A percentile compares a stretch with the other conserved stretches of the same genome.
Evolutionary conservation across 1,140 invertebrate species (phyloP).

Genomic region (Zaprionus taronus): DNA sequence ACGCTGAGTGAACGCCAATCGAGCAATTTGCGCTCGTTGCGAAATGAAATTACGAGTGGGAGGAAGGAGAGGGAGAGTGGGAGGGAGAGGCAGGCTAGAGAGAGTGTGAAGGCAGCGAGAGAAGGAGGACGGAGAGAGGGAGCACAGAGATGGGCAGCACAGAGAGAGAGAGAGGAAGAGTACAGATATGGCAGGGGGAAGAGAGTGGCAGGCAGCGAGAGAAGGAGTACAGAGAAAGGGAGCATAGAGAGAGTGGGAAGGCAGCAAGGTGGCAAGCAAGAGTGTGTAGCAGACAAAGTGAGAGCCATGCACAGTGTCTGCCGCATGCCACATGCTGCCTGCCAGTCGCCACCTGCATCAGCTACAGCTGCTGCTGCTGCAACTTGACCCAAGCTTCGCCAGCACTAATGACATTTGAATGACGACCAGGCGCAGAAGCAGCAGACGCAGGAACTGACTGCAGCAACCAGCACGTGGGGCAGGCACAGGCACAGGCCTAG

Average conservation of each 20-base stretch:
- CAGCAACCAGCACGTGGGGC: neutral
- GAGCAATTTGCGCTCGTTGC: conserved; percentile 54
- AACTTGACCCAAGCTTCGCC: conserved; percentile 19
- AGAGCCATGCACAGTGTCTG: neutral
- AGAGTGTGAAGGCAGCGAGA: too few species aligned
- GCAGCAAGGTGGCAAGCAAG: neutral
- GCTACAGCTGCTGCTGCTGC: conserved; percentile 1
- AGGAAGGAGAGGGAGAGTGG: neutral
- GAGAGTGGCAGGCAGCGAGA: too few species aligned
- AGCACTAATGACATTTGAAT: conserved; percentile 77
- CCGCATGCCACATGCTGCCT: conserved; percentile 19
- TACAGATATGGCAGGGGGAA: too few species aligned
- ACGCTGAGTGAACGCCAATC: conserved; percentile 45
- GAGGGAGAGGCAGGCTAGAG: too few species aligned
- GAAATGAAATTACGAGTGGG: conserved; percentile 62
- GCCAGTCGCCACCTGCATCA: neutral
- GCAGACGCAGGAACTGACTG: conserved; percentile 1
- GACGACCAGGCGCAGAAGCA: conserved; percentile 34
- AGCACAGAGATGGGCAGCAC: too few species aligned
- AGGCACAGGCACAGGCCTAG: neutral
- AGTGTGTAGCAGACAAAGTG: neutral
- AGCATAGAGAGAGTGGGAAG: neutral
- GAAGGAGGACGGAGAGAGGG: neutral
- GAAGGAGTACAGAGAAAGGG: too few species aligned
- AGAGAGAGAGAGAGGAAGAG: too few species aligned